Base-by-base conservation (phyloP, 2,797 vertebrate genomes). In the Helostoma temminkii region DNA sequence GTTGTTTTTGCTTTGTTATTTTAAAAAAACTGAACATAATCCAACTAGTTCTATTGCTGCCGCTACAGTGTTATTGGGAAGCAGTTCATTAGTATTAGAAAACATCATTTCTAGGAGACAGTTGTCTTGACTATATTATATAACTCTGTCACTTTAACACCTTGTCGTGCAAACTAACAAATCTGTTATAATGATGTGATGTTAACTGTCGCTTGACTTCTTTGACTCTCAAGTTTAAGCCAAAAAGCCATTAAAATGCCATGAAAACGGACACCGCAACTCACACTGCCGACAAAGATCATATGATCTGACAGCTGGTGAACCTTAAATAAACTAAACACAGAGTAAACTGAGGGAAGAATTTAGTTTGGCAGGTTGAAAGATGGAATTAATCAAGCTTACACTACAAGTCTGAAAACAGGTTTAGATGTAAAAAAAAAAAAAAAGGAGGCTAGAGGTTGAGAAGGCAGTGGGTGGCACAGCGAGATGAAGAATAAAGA, bases 401-500 rank as follows among this genome's bases (percentile, higher is more conserved):
- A 14, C 8, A 15, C 66, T 21, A 50, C 56, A 55, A 60, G 71
- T 53, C 55, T 54, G 73, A 68, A 59, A 67, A 50, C 52, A 41
- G 57, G 62, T 26, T 36, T 37, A 47, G 62, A 55, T 56, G 56
- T 34, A 45, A 50, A 45, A 50, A 46, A 62, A 26, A 48, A n/a
- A n/a, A 24, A 26, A 46, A 62, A 26, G 49, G 65, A 75, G 62
- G 67, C 53, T 4, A 61, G 73, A 65, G 69, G 66, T 12, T 36
- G 74, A 37, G 12, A 26, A 64, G 66, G 45, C 41, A 7, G 71
- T 47, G 74, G 82, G 78, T 45, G 78, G 72, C 52, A 49, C 3
- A 15, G 53, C 18, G 16, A 66, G 73, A 78, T 76, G 77, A 66
- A 83, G 67, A 83, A 78, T 66, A 70, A 58, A 82, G 68, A 57